Base-by-base conservation (phyloP, 2,888 invertebrate genomes). In the Catocala nupta region DNA sequence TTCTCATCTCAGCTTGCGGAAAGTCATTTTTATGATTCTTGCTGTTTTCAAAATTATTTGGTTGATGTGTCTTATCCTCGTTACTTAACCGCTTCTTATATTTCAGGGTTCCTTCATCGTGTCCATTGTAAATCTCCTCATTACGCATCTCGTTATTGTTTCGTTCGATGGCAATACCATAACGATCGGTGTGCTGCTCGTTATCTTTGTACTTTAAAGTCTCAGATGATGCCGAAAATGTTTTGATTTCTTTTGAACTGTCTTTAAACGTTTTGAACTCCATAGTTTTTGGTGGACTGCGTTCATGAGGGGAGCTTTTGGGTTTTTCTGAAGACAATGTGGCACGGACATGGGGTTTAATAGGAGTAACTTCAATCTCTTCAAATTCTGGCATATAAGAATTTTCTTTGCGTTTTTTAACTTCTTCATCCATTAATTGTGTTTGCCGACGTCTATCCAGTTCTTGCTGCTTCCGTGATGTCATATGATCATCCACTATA, bases 401-500 rank as follows among this genome's bases (percentile, higher is more conserved):
- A 72, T 90, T 93, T 77, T 93, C 93, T 83, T 93, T 93, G 12
- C 87, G 89, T 69, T 86, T 89, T 76, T 93, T 93, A 16, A 89
- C 84, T 60, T 93, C 91, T 59, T 90, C 86, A 12, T 93, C 91
- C 70, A 84, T 70, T 45, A 84, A 81, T 71, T 91, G 91, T 16
- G 88, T 84, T 77, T 92, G 91, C n/a, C 92, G 87, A 70, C 92
- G 93, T 73, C 90, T 88, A 66, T 93, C 92, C 70, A 90, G 79
- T 83, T 93, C 93, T 86, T 93, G 93, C 78, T 92, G 95, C 78
- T 93, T 95, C 86, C 93, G 87, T 74, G 90, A 89, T 69, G 90
- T 92, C 95, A 91, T 95, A 78, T 97, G 97, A 89, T 98, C 97
- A 76, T 97, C 97, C 34, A 98, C 97, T 56, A 98, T 96, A 74